Conservation (phyloP, 1,140 invertebrate species). For the Reticulitermes speratus region DNA sequence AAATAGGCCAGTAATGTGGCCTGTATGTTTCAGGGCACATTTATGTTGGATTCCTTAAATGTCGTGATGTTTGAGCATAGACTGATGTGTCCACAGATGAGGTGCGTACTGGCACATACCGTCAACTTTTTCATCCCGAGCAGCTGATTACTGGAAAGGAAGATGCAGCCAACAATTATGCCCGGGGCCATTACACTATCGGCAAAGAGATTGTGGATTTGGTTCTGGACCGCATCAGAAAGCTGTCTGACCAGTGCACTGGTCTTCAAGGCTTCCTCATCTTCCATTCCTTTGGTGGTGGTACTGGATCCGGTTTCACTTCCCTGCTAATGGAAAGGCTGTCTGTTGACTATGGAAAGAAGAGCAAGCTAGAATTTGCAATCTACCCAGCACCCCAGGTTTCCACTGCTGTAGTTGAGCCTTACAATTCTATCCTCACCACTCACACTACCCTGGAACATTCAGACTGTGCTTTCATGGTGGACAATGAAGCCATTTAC, state of each 20-base stretch:
- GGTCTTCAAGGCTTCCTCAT: conserved; percentile 80
- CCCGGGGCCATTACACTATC: conserved; percentile 76
- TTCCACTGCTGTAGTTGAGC: conserved; percentile 66
- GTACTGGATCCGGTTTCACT: conserved; percentile 78
- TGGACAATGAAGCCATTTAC: conserved; percentile 89
- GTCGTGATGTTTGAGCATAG: conserved; percentile 44
- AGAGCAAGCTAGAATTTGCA: conserved; percentile 66
- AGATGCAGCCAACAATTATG: conserved; percentile 78
- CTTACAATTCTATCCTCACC: conserved; percentile 66
- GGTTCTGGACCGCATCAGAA: conserved; percentile 67
- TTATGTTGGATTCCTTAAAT: conserved; percentile 40
- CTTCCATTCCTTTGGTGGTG: conserved; percentile 89
- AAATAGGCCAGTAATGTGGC: neutral
- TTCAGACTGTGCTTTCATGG: conserved; percentile 86
- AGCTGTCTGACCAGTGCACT: conserved; percentile 77
- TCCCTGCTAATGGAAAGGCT: conserved; percentile 67
- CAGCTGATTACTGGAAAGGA: conserved; percentile 66
- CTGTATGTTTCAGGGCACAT: neutral
- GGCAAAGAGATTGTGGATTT: conserved; percentile 75
- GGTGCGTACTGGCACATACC: conserved; percentile 58
- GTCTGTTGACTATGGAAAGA: conserved; percentile 68
- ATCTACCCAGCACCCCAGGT: conserved; percentile 69
- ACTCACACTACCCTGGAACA: conserved; percentile 74
- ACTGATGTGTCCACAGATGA: conserved; percentile 47
- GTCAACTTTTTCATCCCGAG: conserved; percentile 61